Conservation (phyloP, 2,113 vertebrate genomes). For the Chunga burmeisteri region DNA sequence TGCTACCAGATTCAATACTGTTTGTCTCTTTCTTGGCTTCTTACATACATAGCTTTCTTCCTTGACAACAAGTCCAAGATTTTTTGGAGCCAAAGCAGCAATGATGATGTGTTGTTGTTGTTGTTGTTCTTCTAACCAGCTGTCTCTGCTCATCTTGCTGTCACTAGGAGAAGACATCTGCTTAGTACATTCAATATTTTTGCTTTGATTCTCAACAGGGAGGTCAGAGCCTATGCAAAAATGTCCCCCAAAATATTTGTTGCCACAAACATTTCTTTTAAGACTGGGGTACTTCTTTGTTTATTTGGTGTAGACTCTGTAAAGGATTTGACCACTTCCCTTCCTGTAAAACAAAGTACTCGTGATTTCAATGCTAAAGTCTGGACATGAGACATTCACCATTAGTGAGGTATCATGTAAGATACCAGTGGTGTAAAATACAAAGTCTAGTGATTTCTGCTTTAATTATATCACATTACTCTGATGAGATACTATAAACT, state of each 20-base stretch:
- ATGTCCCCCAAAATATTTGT: background rate
- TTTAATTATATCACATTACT: background rate
- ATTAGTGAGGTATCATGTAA: background rate
- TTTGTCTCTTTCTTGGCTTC: constrained; percentile 64
- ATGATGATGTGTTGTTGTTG: constrained; percentile 60
- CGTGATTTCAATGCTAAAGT: background rate
- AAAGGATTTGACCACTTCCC: background rate
- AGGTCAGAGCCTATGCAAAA: constrained; percentile 29
- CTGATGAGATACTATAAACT: background rate
- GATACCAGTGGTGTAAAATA: background rate
- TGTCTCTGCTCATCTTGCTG: constrained; percentile 65
- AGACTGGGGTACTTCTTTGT: background rate
- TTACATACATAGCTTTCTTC: constrained; percentile 50
- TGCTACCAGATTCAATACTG: constrained; percentile 57
- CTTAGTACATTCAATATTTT: constrained; percentile 38
- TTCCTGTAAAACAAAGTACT: background rate
- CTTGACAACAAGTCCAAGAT: constrained; percentile 63
- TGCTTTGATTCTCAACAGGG: constrained; percentile 25
- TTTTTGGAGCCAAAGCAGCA: constrained; percentile 42
- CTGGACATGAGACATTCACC: background rate
- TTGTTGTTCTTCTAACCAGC: constrained; percentile 65
- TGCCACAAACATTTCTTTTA: background rate
- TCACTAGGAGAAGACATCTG: constrained; percentile 57
- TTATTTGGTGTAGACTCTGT: background rate
- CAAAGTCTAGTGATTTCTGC: background rate